Percentiles rank a stretch among this genome's conserved stretches.
phyloP scores from a whole-genome alignment of 2,113 vertebrate genomes.

The Boulengeromyrus knoepffleri region DNA sequence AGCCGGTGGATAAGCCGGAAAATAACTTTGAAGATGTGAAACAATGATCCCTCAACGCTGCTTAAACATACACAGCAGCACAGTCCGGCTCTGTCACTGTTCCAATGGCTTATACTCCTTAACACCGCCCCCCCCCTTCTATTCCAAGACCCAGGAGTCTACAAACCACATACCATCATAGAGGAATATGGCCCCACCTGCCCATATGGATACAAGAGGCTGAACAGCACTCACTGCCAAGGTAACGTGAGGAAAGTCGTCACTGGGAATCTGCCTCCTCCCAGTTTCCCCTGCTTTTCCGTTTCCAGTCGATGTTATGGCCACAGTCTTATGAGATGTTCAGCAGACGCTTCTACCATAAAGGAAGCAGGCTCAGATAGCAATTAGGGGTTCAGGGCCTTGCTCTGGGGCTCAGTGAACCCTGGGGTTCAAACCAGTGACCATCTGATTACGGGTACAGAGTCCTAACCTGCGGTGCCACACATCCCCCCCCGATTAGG shows the following conservation, averaged over 20 bases:
- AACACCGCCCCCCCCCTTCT: neutral
- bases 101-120: neutral
- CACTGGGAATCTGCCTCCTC: neutral
- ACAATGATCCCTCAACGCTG: neutral
- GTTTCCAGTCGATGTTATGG: neutral
- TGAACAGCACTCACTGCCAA: conserved; percentile 84
- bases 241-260: conserved; percentile 52
- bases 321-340: neutral
- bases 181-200: conserved; percentile 75
- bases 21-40: neutral
- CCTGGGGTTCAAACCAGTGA: neutral
- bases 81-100: neutral
- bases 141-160: conserved; percentile 64
- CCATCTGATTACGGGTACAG: neutral
- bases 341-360: neutral
- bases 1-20: neutral
- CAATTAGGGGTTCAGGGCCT: neutral
- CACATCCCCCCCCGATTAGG: neutral
- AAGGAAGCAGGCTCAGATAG: neutral
- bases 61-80: neutral
- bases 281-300: neutral
- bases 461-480: neutral
- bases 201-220: conserved; percentile 84
- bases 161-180: conserved; percentile 69
- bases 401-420: neutral